phyloP scores from a whole-genome alignment of 2,888 invertebrate species.

The Chaetoderma sp. region DNA sequence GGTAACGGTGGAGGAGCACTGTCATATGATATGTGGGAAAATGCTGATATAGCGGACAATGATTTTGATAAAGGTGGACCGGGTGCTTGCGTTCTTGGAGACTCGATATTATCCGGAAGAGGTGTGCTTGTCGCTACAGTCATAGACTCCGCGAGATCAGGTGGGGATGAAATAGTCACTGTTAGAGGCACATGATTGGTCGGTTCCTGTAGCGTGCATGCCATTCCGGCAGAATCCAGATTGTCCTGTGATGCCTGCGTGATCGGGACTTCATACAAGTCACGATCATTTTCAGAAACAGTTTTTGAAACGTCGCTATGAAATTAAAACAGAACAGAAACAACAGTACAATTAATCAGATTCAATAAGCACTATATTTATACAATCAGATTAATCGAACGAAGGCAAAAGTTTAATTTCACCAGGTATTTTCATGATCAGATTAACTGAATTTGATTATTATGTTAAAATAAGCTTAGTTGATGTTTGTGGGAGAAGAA shows the following conservation, averaged over 20 bases:
- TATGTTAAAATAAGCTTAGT: no score
- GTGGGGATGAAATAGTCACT: background rate
- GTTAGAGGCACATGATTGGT: background rate
- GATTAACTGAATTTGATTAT: no score
- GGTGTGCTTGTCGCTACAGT: background rate
- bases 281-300: constrained; percentile 40
- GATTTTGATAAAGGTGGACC: background rate
- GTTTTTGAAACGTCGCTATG: constrained; percentile 8
- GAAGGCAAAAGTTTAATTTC: no score
- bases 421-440: no score
- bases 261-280: constrained; percentile 51
- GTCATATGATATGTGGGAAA: background rate
- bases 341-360: background rate
- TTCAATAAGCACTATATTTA: background rate
- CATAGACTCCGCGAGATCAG: constrained; percentile 25
- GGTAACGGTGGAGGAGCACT: constrained; percentile 53
- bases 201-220: no score
- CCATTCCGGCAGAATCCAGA: constrained; percentile 26
- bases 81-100: no score
- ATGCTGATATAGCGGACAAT: background rate
- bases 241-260: constrained; percentile 33
- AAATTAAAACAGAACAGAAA: background rate
- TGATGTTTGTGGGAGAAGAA: no score
- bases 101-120: no score
- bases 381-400: no score